phyloP scores from a whole-genome alignment of 1,140 invertebrate genomes.

The Episyrphus balteatus region DNA sequence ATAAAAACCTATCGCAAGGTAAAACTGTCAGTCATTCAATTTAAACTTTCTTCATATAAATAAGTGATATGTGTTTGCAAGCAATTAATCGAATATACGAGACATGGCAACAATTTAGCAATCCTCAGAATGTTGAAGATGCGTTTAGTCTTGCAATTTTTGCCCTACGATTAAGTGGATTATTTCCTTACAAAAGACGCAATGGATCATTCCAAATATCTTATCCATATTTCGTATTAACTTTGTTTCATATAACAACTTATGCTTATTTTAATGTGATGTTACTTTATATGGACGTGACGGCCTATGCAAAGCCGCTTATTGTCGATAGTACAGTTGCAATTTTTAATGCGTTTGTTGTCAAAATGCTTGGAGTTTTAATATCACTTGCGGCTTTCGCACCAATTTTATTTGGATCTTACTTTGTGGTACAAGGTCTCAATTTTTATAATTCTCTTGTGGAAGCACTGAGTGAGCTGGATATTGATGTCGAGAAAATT shows the following conservation, averaged over 20 bases:
- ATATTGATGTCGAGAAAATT: constrained; percentile 4
- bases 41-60: too few relatives aligned
- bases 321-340: constrained; percentile 2
- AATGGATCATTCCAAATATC: background rate
- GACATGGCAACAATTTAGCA: too few relatives aligned
- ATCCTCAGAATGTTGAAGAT: background rate
- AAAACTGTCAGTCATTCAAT: too few relatives aligned
- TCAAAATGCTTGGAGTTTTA: constrained; percentile 5
- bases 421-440: background rate
- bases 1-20: too few relatives aligned
- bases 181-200: background rate
- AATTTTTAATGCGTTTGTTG: constrained; percentile 6
- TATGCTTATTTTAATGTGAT: background rate
- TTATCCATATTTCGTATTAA: background rate
- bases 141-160: background rate
- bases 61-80: too few relatives aligned
- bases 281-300: constrained; percentile 1
- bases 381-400: constrained; percentile 6
- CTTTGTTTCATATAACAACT: background rate
- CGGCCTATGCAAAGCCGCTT: constrained; percentile 10
- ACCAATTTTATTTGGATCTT: constrained; percentile 6
- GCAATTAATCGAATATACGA: too few relatives aligned
- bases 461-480: constrained; percentile 5
- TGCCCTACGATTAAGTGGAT: background rate
- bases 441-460: constrained; percentile 5